A percentile compares a stretch with the other conserved stretches of the same genome.
These are phyloP conservation scores for Junco hyemalis DNA, from an alignment of 2,113 vertebrate species.

Conservation along the genomic window DNA sequence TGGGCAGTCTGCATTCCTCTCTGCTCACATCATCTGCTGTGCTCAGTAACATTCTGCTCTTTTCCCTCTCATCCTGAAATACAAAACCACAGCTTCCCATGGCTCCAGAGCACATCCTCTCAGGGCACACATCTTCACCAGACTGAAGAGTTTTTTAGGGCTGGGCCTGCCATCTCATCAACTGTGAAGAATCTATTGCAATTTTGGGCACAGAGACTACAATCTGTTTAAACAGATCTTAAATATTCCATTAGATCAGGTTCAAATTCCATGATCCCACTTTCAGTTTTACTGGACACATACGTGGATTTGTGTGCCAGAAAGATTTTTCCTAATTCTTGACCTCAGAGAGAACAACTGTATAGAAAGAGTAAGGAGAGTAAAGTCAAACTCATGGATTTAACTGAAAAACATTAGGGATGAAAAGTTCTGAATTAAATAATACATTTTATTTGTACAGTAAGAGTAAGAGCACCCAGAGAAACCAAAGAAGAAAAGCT, in stretches of 20 bases:
- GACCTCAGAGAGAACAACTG: not conserved
- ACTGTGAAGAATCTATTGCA: not conserved
- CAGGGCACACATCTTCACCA: not conserved
- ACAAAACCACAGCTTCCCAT: not conserved
- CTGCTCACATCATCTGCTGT: constrained; percentile 3
- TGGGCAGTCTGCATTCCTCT: not conserved
- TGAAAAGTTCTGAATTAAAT: not conserved
- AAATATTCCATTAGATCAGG: not conserved
- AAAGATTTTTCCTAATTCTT: not conserved
- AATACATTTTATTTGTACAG: not conserved
- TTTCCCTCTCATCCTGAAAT: not conserved
- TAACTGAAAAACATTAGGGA: not conserved
- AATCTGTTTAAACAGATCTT: not conserved
- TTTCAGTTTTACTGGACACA: not conserved
- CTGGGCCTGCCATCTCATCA: not conserved
- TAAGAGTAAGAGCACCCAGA: not conserved
- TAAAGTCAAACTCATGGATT: not conserved
- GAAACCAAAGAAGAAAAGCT: not conserved
- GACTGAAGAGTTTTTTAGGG: not conserved
- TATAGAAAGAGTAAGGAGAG: not conserved
- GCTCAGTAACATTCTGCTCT: not conserved
- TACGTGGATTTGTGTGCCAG: not conserved
- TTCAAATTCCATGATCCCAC: not conserved
- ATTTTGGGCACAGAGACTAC: not conserved
- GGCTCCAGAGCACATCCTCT: not conserved